Percentiles rank a stretch among this genome's conserved stretches.
Conservation (phyloP, 2,797 vertebrate genomes). For the Hypotaenidia philippensis region DNA sequence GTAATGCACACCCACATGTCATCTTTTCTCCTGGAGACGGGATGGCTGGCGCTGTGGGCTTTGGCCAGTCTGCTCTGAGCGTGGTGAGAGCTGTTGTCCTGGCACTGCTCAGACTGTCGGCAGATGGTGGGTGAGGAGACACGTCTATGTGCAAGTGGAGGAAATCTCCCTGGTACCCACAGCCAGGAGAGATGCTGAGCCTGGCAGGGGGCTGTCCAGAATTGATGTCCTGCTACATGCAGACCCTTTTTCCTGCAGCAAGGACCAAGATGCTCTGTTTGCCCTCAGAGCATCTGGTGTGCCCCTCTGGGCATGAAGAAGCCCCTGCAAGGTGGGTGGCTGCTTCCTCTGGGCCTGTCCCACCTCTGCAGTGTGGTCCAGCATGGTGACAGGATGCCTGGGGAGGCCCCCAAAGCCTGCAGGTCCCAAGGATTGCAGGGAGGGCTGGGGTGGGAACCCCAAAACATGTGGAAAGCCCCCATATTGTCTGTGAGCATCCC, state of each 20-base stretch:
- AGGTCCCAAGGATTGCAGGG: background rate
- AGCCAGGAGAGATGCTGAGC: background rate
- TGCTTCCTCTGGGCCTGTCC: background rate
- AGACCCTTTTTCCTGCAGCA: background rate
- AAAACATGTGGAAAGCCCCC: accelerated
- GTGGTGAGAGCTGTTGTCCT: background rate
- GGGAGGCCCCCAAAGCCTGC: background rate
- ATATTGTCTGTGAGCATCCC: background rate
- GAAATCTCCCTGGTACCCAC: background rate
- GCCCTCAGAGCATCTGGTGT: background rate
- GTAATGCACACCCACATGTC: background rate
- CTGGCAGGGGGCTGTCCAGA: background rate
- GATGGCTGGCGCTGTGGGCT: background rate
- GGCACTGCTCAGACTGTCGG: background rate
- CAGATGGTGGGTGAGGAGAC: background rate
- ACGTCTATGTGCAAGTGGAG: background rate
- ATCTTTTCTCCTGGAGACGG: background rate
- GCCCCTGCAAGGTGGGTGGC: background rate
- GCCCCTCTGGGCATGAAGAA: background rate
- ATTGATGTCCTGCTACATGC: background rate
- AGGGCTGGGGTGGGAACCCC: background rate
- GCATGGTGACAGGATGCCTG: accelerated
- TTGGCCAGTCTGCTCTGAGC: background rate
- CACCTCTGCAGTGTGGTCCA: background rate
- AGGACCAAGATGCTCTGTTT: accelerated